Conservation (phyloP, 1,140 invertebrate species). For the Brachionus paranguensis region DNA sequence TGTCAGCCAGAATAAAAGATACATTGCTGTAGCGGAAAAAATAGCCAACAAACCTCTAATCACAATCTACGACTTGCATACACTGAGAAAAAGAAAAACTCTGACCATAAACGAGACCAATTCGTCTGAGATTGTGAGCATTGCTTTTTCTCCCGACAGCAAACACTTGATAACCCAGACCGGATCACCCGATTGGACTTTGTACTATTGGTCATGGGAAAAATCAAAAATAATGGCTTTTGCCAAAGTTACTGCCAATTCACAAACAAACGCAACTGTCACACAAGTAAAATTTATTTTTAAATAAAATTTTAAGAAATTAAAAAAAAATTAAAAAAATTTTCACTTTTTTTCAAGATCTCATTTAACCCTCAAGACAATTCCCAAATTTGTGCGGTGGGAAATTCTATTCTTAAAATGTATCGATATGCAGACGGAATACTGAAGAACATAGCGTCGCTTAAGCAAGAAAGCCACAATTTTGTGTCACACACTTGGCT, state of each 20-base stretch:
- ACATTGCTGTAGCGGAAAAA: constrained; percentile 49
- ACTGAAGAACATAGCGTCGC: constrained; percentile 73
- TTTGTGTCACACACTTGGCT: constrained; percentile 62
- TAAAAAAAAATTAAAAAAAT: background rate
- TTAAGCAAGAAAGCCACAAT: constrained; percentile 69
- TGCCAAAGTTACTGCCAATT: constrained; percentile 61
- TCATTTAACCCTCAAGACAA: constrained; percentile 70
- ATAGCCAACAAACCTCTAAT: constrained; percentile 52
- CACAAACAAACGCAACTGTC: constrained; percentile 50
- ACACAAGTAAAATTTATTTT: constrained; percentile 49
- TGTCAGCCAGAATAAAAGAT: constrained; percentile 55
- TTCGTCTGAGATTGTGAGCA: constrained; percentile 62
- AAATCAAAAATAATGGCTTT: constrained; percentile 72
- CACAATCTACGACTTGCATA: constrained; percentile 57
- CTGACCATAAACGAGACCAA: constrained; percentile 50
- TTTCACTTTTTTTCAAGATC: constrained; percentile 53
- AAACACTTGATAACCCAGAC: constrained; percentile 71
- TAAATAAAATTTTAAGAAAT: constrained; percentile 32
- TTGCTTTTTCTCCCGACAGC: constrained; percentile 71
- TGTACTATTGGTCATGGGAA: constrained; percentile 76
- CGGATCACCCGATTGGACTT: constrained; percentile 70
- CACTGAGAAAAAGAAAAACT: constrained; percentile 55
- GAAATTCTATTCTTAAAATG: constrained; percentile 67
- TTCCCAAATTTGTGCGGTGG: constrained; percentile 68
- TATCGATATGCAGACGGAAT: constrained; percentile 71